Conservation (phyloP, 1,140 invertebrate species). For the Daktulosphaira vitifoliae region DNA sequence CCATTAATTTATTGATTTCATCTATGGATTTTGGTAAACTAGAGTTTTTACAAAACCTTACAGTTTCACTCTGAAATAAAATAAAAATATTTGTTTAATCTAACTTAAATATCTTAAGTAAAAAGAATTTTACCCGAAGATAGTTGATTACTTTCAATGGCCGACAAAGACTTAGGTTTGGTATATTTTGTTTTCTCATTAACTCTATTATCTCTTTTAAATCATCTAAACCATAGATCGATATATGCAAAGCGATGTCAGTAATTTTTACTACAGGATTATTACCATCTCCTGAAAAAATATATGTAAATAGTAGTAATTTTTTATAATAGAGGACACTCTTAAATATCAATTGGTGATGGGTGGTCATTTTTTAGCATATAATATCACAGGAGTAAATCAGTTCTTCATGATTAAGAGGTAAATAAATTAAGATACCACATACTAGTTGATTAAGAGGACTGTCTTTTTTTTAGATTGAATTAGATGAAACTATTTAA, state of each 20-base stretch:
- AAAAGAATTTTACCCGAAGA: conserved; percentile 29
- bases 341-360: no score
- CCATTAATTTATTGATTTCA: conserved; percentile 16
- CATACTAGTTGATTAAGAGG: conserved; percentile 21
- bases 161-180: conserved; percentile 22
- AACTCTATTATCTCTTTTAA: conserved; percentile 33
- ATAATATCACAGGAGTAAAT: no score
- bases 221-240: conserved; percentile 34
- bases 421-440: neutral
- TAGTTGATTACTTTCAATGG: conserved; percentile 34
- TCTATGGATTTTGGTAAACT: neutral
- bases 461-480: no score
- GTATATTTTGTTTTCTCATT: conserved; percentile 9
- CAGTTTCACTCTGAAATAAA: conserved; percentile 33
- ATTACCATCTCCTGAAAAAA: neutral
- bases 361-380: no score
- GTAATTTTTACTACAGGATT: conserved; percentile 28
- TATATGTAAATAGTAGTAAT: no score
- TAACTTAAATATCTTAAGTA: no score
- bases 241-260: conserved; percentile 32
- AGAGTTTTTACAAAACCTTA: conserved; percentile 19
- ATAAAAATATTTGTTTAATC: no score
- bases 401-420: no score
- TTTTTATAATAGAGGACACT: no score
- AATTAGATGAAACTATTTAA: no score